Conservation (phyloP, 2,797 vertebrate genomes). For the Chrosomus eos region DNA sequence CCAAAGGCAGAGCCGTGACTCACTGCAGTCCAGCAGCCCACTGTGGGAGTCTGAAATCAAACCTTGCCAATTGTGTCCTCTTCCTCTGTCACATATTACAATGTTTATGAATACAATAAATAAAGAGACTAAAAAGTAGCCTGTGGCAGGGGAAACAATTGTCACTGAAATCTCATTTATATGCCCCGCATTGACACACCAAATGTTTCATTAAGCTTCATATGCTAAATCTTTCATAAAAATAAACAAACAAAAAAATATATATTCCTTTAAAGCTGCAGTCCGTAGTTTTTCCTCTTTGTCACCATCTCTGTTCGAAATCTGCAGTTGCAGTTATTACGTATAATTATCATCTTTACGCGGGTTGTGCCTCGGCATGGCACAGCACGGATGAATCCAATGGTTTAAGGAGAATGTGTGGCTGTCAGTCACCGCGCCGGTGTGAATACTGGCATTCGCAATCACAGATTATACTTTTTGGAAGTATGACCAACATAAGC, state of each 20-base stretch:
- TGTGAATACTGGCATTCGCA: too few relatives aligned
- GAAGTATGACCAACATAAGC: too few relatives aligned
- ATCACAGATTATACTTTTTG: too few relatives aligned
- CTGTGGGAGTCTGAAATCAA: conserved; percentile 33
- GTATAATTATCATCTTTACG: too few relatives aligned
- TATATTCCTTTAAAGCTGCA: too few relatives aligned
- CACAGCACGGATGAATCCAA: too few relatives aligned
- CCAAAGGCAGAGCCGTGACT: conserved; percentile 48
- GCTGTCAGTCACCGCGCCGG: too few relatives aligned
- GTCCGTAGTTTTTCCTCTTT: too few relatives aligned
- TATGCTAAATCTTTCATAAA: not conserved
- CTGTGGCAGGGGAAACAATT: conserved; percentile 36
- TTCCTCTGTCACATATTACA: conserved; percentile 36
- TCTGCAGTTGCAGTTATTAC: too few relatives aligned
- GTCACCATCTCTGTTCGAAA: too few relatives aligned
- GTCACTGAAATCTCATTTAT: conserved; percentile 20
- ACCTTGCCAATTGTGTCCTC: conserved; percentile 28
- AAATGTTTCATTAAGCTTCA: conserved; percentile 32
- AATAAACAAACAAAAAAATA: not conserved
- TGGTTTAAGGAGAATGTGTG: too few relatives aligned
- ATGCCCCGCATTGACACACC: conserved; percentile 30
- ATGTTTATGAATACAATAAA: conserved; percentile 57
- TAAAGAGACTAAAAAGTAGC: conserved; percentile 34
- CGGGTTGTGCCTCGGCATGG: too few relatives aligned
- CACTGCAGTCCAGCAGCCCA: conserved; percentile 29